Conservation (phyloP, 2,888 invertebrate genomes). For the Cheilosia impressa region DNA sequence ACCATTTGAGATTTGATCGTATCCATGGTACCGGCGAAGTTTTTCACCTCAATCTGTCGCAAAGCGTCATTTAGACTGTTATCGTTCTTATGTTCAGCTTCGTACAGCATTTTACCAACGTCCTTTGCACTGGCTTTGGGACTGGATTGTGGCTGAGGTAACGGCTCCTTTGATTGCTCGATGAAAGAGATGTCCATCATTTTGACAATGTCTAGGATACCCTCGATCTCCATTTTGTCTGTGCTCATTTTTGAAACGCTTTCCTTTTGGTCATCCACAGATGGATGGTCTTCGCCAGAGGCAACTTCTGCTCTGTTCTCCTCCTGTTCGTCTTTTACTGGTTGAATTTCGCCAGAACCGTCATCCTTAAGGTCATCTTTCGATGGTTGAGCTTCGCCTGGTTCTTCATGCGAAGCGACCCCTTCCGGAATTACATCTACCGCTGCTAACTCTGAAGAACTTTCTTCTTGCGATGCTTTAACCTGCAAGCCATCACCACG, state of each 20-base stretch:
- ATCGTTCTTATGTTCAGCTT: constrained; percentile 78
- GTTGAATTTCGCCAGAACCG: too few relatives aligned
- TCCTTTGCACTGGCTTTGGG: constrained; percentile 76
- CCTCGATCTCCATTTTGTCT: constrained; percentile 80
- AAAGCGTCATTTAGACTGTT: constrained; percentile 79
- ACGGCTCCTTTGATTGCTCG: constrained; percentile 51
- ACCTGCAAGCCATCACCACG: constrained; percentile 54
- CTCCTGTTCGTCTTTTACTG: neutral
- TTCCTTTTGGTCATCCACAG: constrained; percentile 11
- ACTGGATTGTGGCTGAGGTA: constrained; percentile 27
- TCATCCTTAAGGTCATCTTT: too few relatives aligned
- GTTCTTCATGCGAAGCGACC: too few relatives aligned
- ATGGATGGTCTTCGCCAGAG: neutral
- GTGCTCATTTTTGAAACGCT: constrained; percentile 28
- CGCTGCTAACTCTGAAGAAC: too few relatives aligned
- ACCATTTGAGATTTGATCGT: constrained; percentile 82
- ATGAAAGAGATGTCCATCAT: constrained; percentile 77
- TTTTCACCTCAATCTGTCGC: constrained; percentile 82
- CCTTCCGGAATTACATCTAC: too few relatives aligned
- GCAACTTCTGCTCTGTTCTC: too few relatives aligned
- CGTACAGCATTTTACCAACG: constrained; percentile 79
- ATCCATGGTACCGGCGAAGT: constrained; percentile 82
- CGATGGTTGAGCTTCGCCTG: too few relatives aligned
- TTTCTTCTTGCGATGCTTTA: neutral
- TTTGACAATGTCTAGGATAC: constrained; percentile 79